These are phyloP conservation scores for Dipodomys merriami DNA, from an alignment of 2,113 vertebrate species.

Conservation along the genomic window DNA sequence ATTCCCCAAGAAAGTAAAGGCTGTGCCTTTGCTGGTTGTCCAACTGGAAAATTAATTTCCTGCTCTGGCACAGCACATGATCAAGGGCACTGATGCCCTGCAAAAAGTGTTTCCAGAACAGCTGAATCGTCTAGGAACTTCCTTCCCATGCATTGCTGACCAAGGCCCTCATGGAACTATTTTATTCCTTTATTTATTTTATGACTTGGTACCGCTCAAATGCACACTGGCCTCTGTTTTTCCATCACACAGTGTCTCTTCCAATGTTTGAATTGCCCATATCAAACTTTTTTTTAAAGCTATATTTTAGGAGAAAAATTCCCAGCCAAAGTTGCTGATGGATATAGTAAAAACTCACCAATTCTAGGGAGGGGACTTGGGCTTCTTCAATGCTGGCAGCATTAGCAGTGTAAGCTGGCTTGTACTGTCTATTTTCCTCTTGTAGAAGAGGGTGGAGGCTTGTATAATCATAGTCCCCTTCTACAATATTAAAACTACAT, in stretches of 20 bases:
- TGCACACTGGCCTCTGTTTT: slow-evolving; percentile 21
- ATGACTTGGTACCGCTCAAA: slow-evolving; percentile 38
- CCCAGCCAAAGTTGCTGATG: slow-evolving; percentile 11
- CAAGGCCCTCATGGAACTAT: slow-evolving; percentile 4
- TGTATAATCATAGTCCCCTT: background rate
- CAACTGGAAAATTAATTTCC: slow-evolving; percentile 73
- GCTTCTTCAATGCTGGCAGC: background rate
- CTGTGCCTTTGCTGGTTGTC: slow-evolving; percentile 52
- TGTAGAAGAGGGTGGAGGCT: background rate
- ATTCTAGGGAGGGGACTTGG: background rate
- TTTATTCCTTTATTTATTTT: background rate
- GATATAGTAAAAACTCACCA: background rate
- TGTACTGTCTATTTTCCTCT: background rate
- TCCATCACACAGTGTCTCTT: slow-evolving; percentile 56
- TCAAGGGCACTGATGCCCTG: slow-evolving; percentile 50
- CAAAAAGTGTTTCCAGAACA: slow-evolving; percentile 61
- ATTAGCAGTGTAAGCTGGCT: background rate
- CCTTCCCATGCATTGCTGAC: slow-evolving; percentile 39
- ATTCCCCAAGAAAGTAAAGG: slow-evolving; percentile 64
- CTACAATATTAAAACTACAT: background rate
- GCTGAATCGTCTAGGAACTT: slow-evolving; percentile 39
- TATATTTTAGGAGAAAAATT: slow-evolving; percentile 54
- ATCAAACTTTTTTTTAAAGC: background rate
- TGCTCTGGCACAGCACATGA: slow-evolving; percentile 64
- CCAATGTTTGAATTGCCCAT: slow-evolving; percentile 60